Conservation (phyloP, 2,797 vertebrate species). For the Heliangelus exortis region DNA sequence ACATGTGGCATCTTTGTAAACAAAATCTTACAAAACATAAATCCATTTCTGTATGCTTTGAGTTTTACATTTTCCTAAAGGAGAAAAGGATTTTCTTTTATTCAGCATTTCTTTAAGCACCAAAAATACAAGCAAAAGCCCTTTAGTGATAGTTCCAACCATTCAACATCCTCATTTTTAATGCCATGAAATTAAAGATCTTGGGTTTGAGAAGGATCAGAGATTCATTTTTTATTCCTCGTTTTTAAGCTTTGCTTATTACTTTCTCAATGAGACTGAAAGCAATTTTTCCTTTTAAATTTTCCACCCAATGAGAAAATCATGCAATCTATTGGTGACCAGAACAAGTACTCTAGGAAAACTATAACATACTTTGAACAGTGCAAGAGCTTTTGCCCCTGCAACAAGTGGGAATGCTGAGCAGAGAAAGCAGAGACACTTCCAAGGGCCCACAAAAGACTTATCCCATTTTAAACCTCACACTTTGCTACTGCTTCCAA, state of each 20-base stretch:
- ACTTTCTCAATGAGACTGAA: not conserved
- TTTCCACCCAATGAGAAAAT: not conserved
- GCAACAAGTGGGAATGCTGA: not conserved
- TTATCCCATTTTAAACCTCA: not conserved
- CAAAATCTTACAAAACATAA: slow-evolving; percentile 15
- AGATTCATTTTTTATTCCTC: not conserved
- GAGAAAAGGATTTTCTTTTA: not conserved
- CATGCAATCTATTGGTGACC: not conserved
- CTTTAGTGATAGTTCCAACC: not conserved
- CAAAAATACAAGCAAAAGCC: not conserved
- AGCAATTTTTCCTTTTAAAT: not conserved
- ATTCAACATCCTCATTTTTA: not conserved
- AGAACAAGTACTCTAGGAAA: not conserved
- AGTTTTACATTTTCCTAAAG: not conserved
- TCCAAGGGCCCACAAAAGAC: not conserved
- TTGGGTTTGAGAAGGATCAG: not conserved
- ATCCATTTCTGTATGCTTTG: not conserved
- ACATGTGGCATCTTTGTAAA: not conserved
- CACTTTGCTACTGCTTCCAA: not conserved
- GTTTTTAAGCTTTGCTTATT: not conserved
- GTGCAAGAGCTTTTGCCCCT: not conserved
- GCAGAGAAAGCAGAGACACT: not conserved
- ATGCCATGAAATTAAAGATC: not conserved
- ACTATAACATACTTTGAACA: not conserved
- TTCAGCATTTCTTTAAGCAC: not conserved